These are phyloP conservation scores for Micrastur ruficollis DNA, from an alignment of 2,797 vertebrate species.

Conservation along the genomic window DNA sequence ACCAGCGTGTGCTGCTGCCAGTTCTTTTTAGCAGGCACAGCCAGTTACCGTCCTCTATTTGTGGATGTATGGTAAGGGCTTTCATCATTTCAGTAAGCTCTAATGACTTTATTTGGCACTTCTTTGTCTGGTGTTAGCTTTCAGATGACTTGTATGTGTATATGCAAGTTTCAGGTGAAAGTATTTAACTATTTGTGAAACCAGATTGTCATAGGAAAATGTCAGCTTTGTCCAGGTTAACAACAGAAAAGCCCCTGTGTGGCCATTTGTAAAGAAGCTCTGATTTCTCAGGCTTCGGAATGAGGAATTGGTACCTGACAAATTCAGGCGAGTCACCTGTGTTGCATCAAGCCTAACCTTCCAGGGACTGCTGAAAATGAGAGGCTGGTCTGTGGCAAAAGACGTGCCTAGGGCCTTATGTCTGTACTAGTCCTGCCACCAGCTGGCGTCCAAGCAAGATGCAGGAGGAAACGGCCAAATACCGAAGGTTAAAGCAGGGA, in stretches of 20 bases:
- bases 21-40: neutral
- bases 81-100: neutral
- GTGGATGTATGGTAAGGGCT: neutral
- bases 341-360: neutral
- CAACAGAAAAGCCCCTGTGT: neutral
- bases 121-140: neutral
- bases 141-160: neutral
- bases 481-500: neutral
- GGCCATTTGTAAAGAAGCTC: neutral
- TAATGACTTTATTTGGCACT: neutral
- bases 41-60: neutral
- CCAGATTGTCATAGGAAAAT: neutral
- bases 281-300: neutral
- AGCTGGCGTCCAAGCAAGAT: neutral
- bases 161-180: neutral
- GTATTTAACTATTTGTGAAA: neutral
- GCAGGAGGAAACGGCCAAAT: neutral
- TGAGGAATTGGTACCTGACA: neutral
- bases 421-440: neutral
- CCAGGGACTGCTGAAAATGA: neutral
- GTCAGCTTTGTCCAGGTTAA: neutral
- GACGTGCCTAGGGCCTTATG: neutral
- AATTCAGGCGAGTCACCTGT: neutral
- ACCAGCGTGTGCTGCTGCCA: neutral
- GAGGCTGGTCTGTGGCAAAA: neutral